A percentile compares a stretch with the other conserved stretches of the same genome.
These are phyloP conservation scores for Zaprionus taronus DNA, from an alignment of 1,140 invertebrate species.

Conservation along the genomic window DNA sequence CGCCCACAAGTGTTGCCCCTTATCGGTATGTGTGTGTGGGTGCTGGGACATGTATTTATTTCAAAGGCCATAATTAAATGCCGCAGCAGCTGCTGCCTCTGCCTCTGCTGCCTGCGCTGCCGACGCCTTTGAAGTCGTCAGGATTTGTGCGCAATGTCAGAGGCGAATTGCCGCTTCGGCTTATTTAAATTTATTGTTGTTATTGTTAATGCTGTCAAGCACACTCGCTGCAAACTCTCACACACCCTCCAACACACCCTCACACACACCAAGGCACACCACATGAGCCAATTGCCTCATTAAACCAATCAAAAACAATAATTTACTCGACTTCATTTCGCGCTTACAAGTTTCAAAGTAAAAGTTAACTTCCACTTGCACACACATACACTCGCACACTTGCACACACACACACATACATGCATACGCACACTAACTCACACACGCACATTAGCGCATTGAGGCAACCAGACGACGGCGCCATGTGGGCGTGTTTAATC, in stretches of 20 bases:
- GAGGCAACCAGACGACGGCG: slow-evolving; percentile 33
- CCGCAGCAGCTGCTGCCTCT: slow-evolving; percentile 47
- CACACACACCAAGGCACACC: background rate
- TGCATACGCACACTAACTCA: background rate
- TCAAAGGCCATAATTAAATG: slow-evolving; percentile 70
- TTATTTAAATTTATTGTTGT: slow-evolving; percentile 72
- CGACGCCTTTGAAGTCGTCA: slow-evolving; percentile 64
- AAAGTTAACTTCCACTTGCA: slow-evolving; percentile 27
- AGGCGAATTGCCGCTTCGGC: slow-evolving; percentile 39
- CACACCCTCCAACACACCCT: background rate
- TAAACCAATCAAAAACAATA: slow-evolving; percentile 71
- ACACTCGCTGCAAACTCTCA: slow-evolving; percentile 3
- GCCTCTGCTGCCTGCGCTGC: background rate
- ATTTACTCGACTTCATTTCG: slow-evolving; percentile 67
- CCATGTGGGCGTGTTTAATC: slow-evolving; percentile 58
- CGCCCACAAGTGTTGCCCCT: slow-evolving; percentile 45
- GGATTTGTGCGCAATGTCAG: slow-evolving; percentile 26
- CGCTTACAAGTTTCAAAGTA: slow-evolving; percentile 38
- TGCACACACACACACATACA: background rate
- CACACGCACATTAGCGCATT: slow-evolving; percentile 7
- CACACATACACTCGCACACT: slow-evolving; percentile 10
- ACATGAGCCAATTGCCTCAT: slow-evolving; percentile 52
- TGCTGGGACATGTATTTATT: slow-evolving; percentile 45
- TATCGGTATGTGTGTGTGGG: slow-evolving; percentile 1
- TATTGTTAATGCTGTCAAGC: slow-evolving; percentile 53